phyloP scores from a whole-genome alignment of 2,888 invertebrate species.

The Sipha maydis region DNA sequence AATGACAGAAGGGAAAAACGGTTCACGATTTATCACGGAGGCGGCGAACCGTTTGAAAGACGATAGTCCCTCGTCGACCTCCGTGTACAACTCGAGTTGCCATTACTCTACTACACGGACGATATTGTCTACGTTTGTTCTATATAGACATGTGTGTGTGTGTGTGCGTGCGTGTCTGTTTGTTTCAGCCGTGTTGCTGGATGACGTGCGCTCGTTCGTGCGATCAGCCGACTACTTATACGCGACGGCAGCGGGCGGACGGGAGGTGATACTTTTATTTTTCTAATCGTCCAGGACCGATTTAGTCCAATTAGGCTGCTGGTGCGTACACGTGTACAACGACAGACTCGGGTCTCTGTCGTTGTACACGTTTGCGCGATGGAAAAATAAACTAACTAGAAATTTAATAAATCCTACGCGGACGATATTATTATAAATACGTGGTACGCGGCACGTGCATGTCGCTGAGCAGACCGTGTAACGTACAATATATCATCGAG shows the following conservation, averaged over 20 bases:
- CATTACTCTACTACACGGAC: no score
- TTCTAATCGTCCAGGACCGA: constrained; percentile 53
- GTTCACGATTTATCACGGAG: constrained; percentile 40
- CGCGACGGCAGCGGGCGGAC: not conserved
- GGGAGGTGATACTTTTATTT: not conserved
- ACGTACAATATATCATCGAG: no score
- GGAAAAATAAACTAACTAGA: not conserved
- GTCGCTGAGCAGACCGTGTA: not conserved
- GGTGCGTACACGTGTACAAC: constrained; percentile 38
- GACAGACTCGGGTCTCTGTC: constrained; percentile 30
- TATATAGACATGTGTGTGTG: no score
- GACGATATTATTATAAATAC: no score
- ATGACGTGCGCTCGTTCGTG: not conserved
- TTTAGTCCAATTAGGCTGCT: constrained; percentile 58
- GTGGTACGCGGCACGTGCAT: not conserved
- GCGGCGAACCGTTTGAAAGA: constrained; percentile 41
- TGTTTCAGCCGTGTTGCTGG: no score
- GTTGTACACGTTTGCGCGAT: constrained; percentile 33
- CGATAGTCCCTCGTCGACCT: not conserved
- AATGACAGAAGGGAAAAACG: constrained; percentile 35
- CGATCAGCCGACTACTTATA: no score
- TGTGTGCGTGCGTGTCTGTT: no score
- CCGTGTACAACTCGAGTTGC: no score
- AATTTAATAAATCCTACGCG: not conserved
- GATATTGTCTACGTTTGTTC: no score